Base-by-base conservation (phyloP, 2,113 vertebrate species). In the Bambusicola thoracicus region DNA sequence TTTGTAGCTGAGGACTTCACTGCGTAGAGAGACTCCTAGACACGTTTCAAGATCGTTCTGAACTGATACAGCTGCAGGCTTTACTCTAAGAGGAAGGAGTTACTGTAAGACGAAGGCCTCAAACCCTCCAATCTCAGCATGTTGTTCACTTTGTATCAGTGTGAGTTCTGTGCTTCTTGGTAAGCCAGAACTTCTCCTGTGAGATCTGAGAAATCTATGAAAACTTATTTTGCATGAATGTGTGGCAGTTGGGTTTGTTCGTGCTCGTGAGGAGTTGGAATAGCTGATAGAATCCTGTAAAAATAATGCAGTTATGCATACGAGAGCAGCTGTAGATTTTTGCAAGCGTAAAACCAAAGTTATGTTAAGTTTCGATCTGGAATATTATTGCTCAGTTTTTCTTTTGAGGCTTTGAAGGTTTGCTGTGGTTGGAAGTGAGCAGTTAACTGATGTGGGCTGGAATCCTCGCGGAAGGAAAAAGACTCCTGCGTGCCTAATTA, bases 341-440 rank as follows among this genome's bases (percentile, higher is more conserved):
- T 81, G 46, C 0, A 8, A 65, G 58, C 9, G 49, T 34, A 41
- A 44, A 36, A 0, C 0, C 0, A 66, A 73, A n/a, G 16, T 21
- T 7, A 1, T 69, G 32, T 58, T 76, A 61, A 65, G 20, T 17
- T 72, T 11, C 16, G 84, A 81, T 66, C n/a, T 87, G 30, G 32
- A 61, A 12, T 9, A 22, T 10, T 80, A 79, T 82, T 41, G 1
- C 30, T 53, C 36, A 1, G n/a, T 27, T 65, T 72, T 41, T 48
- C 14, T 89, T 68, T 17, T 46, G 24, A 81, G 48, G 65, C 58
- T 55, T 77, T 61, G 56, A 43, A 86, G 48, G 19, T 87, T 79
- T 73, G 73, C 40, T 73, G 36, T 85, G 53, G 27, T 48, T 92
- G 53, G 43, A 87, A 46, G 17, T 1, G 22, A n/a, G 20, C 89